phyloP scores from a whole-genome alignment of 2,797 vertebrate genomes.

The Luscinia megarhynchos region DNA sequence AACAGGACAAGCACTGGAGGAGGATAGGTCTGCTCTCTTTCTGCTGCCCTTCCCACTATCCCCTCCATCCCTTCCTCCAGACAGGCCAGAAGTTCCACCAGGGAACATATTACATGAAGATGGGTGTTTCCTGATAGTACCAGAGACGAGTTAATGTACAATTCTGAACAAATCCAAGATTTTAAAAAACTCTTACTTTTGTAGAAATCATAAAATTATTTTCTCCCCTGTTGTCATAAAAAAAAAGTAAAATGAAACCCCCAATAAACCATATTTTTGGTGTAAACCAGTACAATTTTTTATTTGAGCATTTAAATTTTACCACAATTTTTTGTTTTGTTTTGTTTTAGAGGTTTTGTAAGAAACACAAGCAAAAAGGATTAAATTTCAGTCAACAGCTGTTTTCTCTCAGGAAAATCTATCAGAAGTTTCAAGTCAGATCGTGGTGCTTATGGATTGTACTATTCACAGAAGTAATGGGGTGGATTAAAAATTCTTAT shows the following conservation, averaged over 20 bases:
- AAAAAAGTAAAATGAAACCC: neutral
- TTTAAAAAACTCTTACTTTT: neutral
- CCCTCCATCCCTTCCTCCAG: neutral
- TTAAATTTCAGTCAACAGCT: neutral
- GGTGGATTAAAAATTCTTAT: neutral
- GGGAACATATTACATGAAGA: neutral
- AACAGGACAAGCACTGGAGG: neutral
- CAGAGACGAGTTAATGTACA: neutral
- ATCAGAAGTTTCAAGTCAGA: neutral
- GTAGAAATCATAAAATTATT: neutral
- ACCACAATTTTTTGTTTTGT: neutral
- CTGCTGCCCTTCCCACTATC: rapidly evolving
- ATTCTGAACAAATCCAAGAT: neutral
- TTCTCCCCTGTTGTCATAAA: neutral
- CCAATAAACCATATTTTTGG: neutral
- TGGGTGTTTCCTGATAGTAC: neutral
- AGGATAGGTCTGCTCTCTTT: rapidly evolving
- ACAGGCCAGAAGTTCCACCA: neutral
- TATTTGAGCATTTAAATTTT: neutral
- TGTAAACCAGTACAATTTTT: neutral
- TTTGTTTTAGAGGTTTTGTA: neutral
- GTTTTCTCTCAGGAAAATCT: conserved; percentile 16
- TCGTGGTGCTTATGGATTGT: neutral
- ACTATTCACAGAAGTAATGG: neutral
- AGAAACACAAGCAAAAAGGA: neutral